Evolutionary conservation across 2,113 vertebrate genomes (phyloP).

Genomic region (Vulpes lagopus): DNA sequence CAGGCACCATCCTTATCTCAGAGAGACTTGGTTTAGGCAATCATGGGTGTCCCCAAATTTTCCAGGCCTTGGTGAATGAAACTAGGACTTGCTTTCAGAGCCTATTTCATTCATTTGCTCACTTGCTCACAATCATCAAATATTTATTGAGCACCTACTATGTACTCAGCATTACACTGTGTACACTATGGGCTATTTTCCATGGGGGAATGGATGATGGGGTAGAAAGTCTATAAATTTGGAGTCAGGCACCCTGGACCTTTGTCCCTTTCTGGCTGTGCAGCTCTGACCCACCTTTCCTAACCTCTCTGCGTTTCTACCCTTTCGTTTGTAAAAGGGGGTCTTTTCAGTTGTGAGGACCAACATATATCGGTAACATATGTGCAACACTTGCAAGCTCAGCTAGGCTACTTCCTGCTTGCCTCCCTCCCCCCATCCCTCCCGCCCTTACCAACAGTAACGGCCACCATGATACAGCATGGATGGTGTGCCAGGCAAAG

Average conservation of each 20-base stretch:
- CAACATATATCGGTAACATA: background rate
- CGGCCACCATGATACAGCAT: background rate
- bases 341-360: background rate
- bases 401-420: background rate
- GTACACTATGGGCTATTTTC: background rate
- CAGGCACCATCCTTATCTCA: background rate
- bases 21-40: background rate
- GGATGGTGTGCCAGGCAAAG: background rate
- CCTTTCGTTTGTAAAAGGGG: background rate
- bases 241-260: background rate
- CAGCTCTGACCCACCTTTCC: background rate
- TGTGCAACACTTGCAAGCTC: background rate
- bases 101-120: background rate
- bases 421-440: background rate
- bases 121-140: background rate
- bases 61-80: background rate
- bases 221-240: background rate
- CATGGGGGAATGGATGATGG: background rate
- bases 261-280: background rate
- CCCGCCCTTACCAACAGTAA: background rate
- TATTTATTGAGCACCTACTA: background rate
- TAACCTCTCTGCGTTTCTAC: background rate
- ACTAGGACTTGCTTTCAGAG: background rate
- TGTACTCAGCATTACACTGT: background rate
- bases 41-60: background rate